Evolutionary conservation across 2,113 vertebrate genomes (phyloP).

Genomic region (Campylomormyrus numenius): DNA sequence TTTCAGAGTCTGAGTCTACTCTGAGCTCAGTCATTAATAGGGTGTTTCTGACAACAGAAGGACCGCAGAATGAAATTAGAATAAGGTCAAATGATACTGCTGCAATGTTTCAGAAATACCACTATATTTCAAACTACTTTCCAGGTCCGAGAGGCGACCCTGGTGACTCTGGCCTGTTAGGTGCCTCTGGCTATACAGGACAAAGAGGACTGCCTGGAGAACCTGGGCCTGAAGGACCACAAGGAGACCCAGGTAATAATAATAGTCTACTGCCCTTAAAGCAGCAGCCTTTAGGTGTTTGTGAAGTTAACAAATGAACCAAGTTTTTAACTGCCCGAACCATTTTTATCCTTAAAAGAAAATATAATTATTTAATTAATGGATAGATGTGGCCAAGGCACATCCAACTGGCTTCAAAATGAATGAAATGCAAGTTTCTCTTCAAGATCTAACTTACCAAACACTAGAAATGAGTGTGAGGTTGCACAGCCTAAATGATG

Average conservation of each 20-base stretch:
- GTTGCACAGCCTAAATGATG: not conserved
- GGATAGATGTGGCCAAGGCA: not conserved
- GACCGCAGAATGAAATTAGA: not conserved
- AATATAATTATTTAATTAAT: not conserved
- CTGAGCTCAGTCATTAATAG: not conserved
- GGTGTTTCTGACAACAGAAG: not conserved
- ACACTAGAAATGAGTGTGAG: not conserved
- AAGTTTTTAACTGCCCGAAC: not conserved
- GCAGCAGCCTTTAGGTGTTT: not conserved
- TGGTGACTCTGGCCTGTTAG: slow-evolving; percentile 34
- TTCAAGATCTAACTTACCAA: not conserved
- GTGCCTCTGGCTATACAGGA: slow-evolving; percentile 25
- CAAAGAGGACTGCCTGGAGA: slow-evolving; percentile 32
- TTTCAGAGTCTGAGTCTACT: not conserved
- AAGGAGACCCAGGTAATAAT: slow-evolving; percentile 42
- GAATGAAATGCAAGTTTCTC: not conserved
- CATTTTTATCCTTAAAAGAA: not conserved
- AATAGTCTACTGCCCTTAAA: not conserved
- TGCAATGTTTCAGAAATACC: not conserved
- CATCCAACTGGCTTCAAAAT: not conserved
- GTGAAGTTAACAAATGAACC: not conserved
- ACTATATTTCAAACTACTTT: not conserved
- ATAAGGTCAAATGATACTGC: not conserved
- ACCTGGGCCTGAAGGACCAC: slow-evolving; percentile 45
- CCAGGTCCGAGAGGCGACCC: slow-evolving; percentile 41